Evolutionary conservation across 2,797 vertebrate species (phyloP), one percentile per base, ranked within the genome.

Genomic region (Ataeniobius toweri): DNA sequence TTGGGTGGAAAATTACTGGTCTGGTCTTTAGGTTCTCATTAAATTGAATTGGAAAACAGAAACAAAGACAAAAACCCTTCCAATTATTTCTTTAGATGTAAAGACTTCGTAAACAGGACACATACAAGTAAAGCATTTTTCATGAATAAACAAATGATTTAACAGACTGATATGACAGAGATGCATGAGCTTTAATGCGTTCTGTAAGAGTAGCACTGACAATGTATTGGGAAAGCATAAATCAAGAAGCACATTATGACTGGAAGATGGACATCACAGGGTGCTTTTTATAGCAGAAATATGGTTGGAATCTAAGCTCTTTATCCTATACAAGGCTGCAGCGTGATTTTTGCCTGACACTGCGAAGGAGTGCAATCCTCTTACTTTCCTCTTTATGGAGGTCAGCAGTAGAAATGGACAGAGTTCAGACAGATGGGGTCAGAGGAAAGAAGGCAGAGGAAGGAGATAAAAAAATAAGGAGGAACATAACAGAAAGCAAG

Each of bases 291-390:
- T 86, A 82, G 78, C 87, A 77, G 77, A 89, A 91, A 91, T 86
- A 82, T 90, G 87, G 92, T 93, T 91, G 92, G 94, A 92, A 92
- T 91, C 80, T 90, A 94, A 94, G 94, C 93, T 93, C 91, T 93
- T 95, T 91, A 93, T 93, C 89, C 91, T 90, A 86, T 88, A 90
- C 88, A 81, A 79, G 88, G 86, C 88, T 80, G 80, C 87, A 67
- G 91, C 70, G 24, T 89, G 92, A 91, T 93, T 92, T 67, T 86
- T 78, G 89, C 92, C 88, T 89, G 90, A 94, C 93, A 92, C 89
- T 58, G 85, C 68, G 69, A 86, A 92, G 83, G 26, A 90, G 84
- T 71, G 84, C 85, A 93, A 94, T 95, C 94, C 93, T 93, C 93
- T 95, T 93, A 93, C 90, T 91, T 83, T 84, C 81, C 76, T 91